Conservation (phyloP, 2,797 vertebrate species). For the Micropoecilia bifurca region DNA sequence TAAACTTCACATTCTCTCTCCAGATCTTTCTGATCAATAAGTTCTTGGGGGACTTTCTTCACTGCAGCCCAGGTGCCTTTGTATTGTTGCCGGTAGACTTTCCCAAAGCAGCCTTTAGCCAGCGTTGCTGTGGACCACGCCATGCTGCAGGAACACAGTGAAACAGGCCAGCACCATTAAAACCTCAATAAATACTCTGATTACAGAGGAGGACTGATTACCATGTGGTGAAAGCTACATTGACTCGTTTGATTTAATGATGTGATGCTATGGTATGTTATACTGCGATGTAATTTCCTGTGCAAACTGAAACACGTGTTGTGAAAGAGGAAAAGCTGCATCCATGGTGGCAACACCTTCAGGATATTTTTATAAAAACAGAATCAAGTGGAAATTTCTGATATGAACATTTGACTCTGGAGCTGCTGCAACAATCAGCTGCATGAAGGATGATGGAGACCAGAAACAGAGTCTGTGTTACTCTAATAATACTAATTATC, state of each 20-base stretch:
- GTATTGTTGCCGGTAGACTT: constrained; percentile 79
- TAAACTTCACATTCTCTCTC: constrained; percentile 79
- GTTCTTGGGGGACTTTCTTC: constrained; percentile 72
- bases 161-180: neutral
- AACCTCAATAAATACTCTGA: neutral
- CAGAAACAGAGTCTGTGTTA: neutral
- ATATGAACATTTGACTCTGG: neutral
- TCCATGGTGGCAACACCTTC: too few relatives aligned
- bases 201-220: neutral
- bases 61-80: constrained; percentile 77
- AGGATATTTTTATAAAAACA: neutral
- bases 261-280: neutral
- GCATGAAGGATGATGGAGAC: neutral
- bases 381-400: neutral
- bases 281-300: neutral
- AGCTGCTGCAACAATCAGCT: neutral
- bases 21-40: constrained; percentile 70
- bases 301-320: too few relatives aligned
- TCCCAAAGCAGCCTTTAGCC: constrained; percentile 80
- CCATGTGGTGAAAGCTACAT: neutral
- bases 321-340: neutral
- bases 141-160: constrained; percentile 50
- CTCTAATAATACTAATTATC: neutral
- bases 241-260: neutral
- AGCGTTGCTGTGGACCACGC: constrained; percentile 75